A percentile compares a stretch with the other conserved stretches of the same genome.
These are phyloP conservation scores for Lordiphosa andalusiaca DNA, from an alignment of 2,888 invertebrate genomes.

Conservation along the genomic window DNA sequence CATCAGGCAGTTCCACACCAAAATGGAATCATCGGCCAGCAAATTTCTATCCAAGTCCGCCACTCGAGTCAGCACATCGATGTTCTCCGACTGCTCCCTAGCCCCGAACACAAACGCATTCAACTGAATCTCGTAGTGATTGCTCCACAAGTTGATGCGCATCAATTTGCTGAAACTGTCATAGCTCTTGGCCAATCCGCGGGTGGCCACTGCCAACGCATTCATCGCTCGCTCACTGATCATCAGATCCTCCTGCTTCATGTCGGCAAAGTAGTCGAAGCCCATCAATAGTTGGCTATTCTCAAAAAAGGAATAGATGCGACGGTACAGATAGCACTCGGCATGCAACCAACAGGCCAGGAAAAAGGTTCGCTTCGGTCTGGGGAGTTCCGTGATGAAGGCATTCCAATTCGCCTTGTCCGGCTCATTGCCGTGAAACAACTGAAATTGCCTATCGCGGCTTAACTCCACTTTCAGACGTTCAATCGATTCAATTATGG, in stretches of 20 bases:
- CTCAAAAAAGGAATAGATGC: slow-evolving; percentile 85
- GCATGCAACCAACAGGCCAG: slow-evolving; percentile 91
- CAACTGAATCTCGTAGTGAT: slow-evolving; percentile 82
- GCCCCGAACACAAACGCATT: slow-evolving; percentile 24
- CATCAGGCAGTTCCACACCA: slow-evolving; percentile 82
- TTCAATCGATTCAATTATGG: slow-evolving; percentile 86
- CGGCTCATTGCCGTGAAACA: slow-evolving; percentile 79
- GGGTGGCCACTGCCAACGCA: slow-evolving; percentile 40
- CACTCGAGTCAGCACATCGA: slow-evolving; percentile 68
- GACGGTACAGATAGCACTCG: slow-evolving; percentile 95
- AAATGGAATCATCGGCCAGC: slow-evolving; percentile 83
- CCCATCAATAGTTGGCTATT: slow-evolving; percentile 82
- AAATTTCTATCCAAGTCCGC: slow-evolving; percentile 82
- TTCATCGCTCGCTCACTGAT: slow-evolving; percentile 57
- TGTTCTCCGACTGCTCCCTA: not conserved
- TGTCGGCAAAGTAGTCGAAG: slow-evolving; percentile 89
- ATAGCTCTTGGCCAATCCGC: slow-evolving; percentile 25
- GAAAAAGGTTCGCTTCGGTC: slow-evolving; percentile 83
- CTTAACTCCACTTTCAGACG: slow-evolving; percentile 92
- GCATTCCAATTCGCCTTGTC: slow-evolving; percentile 77
- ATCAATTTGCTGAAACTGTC: slow-evolving; percentile 52
- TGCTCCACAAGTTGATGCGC: slow-evolving; percentile 95
- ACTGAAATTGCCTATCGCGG: slow-evolving; percentile 90
- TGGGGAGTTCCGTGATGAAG: slow-evolving; percentile 82
- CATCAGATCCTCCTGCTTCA: slow-evolving; percentile 85